phyloP scores from a whole-genome alignment of 2,113 vertebrate species.

The Upupa epops region DNA sequence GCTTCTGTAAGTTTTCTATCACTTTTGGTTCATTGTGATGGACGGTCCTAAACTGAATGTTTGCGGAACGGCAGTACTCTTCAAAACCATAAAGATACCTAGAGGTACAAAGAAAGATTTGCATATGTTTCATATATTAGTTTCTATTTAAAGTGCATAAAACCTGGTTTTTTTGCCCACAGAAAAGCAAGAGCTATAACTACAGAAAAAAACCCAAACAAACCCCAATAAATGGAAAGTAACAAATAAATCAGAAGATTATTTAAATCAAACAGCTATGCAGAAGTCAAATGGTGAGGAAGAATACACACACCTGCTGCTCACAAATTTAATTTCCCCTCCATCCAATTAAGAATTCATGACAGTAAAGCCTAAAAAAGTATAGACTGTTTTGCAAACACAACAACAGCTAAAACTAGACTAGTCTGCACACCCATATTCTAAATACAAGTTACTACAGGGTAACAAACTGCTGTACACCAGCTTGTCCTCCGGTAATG shows the following conservation, averaged over 20 bases:
- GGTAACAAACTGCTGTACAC: not conserved
- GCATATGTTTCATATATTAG: not conserved
- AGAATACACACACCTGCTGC: not conserved
- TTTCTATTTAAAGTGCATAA: not conserved
- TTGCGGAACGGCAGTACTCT: conserved; percentile 94
- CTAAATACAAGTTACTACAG: not conserved
- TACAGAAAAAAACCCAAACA: not conserved
- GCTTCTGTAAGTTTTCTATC: conserved; percentile 69
- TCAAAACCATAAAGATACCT: conserved; percentile 99
- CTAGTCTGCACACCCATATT: not conserved
- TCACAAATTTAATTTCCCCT: not conserved
- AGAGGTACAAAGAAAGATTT: not conserved
- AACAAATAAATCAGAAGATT: not conserved
- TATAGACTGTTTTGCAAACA: not conserved
- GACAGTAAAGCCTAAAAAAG: not conserved
- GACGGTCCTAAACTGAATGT: conserved; percentile 95
- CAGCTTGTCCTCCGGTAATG: not conserved
- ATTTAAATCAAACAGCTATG: not conserved
- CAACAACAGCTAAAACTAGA: not conserved
- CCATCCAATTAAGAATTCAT: not conserved
- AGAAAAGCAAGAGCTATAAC: not conserved
- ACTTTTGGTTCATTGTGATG: conserved; percentile 90
- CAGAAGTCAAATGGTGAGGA: not conserved
- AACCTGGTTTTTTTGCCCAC: not conserved
- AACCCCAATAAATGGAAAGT: not conserved